Base-by-base conservation (phyloP, 92 coral and sea anemone genomes). In the Phenganax marumi region DNA sequence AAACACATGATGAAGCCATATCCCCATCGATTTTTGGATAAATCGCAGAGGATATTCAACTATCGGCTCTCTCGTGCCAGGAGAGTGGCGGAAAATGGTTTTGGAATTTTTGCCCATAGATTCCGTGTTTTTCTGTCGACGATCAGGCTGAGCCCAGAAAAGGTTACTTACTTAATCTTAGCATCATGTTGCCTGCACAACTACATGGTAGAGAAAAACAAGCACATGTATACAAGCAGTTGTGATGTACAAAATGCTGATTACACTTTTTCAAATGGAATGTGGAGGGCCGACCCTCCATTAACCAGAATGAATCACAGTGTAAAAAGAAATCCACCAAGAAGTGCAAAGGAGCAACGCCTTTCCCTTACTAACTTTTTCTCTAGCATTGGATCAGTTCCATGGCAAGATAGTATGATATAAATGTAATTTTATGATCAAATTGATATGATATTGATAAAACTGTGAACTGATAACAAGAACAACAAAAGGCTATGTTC, bases 321-420 rank as follows among this genome's bases (percentile, higher is more conserved):
- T 12, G 85, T 84, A 0, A 48, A 77, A 12, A 77, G 74, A 50
- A 57, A 84, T 68, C 74, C 10, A 12, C 46, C 74, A 10, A 7
- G 80, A 10, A 51, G 12, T 78, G 91, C 89, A n/a, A 85, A 88
- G 65, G 69, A 79, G 68, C 89, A 88, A 80, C 65, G 89, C 13
- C 70, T 57, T 10, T 52, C 64, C 51, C 82, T 85, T 23, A 70
- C 89, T 13, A 68, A 73, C 49, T 88, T 85, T 68, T 88, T 88
- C 60, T 85, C 88, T 0, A 52, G 77, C 69, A 43, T 23, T 46
- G 85, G 90, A 50, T 64, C 88, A 17, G 88, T 87, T 52, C 73
- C 90, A 66, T 87, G 90, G 90, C 75, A 77, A 70, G 74, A 76
- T 52, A 1, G 75, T 61, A 73, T 74, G 75, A 51, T 82, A 50